These are phyloP conservation scores for Euplexia lucipara DNA, from an alignment of 2,888 invertebrate genomes.

Conservation along the genomic window DNA sequence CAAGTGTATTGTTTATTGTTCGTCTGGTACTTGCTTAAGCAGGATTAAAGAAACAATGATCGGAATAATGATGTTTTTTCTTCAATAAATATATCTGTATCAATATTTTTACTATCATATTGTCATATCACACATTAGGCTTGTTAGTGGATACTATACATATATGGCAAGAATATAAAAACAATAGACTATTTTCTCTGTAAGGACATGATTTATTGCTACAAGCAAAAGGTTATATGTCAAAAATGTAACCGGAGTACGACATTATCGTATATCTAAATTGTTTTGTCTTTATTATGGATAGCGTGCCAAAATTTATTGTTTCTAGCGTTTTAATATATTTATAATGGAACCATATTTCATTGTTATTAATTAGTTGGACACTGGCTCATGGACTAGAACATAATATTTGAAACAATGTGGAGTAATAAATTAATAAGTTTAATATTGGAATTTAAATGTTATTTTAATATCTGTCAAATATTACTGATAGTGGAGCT, in stretches of 20 bases:
- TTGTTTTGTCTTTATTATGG: slow-evolving; percentile 36
- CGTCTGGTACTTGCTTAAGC: slow-evolving; percentile 24
- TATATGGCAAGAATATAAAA: slow-evolving; percentile 32
- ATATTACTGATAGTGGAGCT: slow-evolving; percentile 40
- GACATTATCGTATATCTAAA: slow-evolving; percentile 35
- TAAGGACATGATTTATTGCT: slow-evolving; percentile 42
- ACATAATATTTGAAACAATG: slow-evolving; percentile 30
- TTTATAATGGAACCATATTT: slow-evolving; percentile 45
- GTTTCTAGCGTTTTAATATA: slow-evolving; percentile 30
- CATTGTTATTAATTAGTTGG: slow-evolving; percentile 29
- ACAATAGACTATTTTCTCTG: slow-evolving; percentile 32
- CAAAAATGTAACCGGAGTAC: slow-evolving; percentile 27
- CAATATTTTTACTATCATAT: slow-evolving; percentile 3
- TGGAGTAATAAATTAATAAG: slow-evolving; percentile 47
- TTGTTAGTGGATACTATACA: slow-evolving; percentile 32
- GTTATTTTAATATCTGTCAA: slow-evolving; percentile 50
- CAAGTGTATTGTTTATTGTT: slow-evolving; percentile 62
- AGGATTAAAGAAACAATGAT: slow-evolving; percentile 30
- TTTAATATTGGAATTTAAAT: slow-evolving; percentile 36
- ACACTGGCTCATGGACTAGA: slow-evolving; percentile 15
- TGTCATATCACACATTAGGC: slow-evolving; percentile 11
- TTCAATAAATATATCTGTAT: neutral
- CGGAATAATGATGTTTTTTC: neutral
- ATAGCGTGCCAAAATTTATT: slow-evolving; percentile 25
- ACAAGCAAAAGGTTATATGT: slow-evolving; percentile 51